Base-by-base conservation (phyloP, 2,888 invertebrate species). In the Drosophila yooni region DNA sequence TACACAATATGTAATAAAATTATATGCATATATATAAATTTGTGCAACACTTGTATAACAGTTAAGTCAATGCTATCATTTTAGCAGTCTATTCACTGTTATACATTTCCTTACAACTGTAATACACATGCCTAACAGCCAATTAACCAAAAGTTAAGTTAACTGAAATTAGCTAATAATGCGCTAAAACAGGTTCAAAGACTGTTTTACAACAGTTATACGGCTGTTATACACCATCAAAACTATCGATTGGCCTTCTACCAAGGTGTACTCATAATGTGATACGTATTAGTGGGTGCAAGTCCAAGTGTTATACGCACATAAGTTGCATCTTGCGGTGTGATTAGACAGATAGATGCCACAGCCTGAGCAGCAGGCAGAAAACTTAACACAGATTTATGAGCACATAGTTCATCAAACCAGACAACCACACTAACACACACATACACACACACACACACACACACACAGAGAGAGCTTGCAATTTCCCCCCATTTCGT, bases 331-430 rank as follows among this genome's bases (percentile, higher is more conserved):
- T 21, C 31, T 29, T 51, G 50, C 21, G 57, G 33, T 51, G 50
- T 70, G 40, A 40, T 68, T 68, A 68, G 69, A 29, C 50, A 34
- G 27, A 33, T 34, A 33, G 7, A 11, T n/a, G 36, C 27, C 61
- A 54, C 51, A 61, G 51, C 62, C 43, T 7, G 11, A 34, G 25
- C 33, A 21, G 48, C 52, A 46, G 29, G 11, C 29, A 59, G 53
- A 34, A 57, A 43, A 61, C 79, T 52, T 67, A 80, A 78, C 80
- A 67, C 43, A 67, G 71, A 80, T 76, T 76, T 71, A 65, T 68
- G 70, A 54, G 66, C 65, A 62, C 64, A 62, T 65, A 59, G 64
- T 62, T 75, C 71, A 70, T 58, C 76, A 70, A 46, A 38, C 64
- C 73, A 54, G 36, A 34, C 63, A 63, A 7, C 8, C 56, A 40